phyloP scores from a whole-genome alignment of 1,140 invertebrate species.

The Pogonomyrmex barbatus region DNA sequence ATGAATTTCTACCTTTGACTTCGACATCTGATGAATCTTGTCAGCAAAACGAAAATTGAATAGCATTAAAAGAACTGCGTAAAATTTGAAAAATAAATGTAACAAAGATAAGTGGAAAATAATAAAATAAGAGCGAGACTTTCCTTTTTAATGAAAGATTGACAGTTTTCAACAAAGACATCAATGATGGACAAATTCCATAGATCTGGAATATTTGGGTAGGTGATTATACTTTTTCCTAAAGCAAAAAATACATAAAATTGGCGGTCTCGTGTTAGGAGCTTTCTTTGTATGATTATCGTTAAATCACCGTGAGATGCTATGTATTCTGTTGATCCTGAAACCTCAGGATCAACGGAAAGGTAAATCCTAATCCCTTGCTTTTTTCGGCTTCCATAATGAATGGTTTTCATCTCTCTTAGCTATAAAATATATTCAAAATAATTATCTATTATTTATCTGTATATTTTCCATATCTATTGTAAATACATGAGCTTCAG shows the following conservation, averaged over 20 bases:
- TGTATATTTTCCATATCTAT: no score
- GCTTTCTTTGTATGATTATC: slow-evolving; percentile 83
- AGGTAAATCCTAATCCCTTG: slow-evolving; percentile 67
- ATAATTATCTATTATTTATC: slow-evolving; percentile 15
- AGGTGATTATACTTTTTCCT: slow-evolving; percentile 76
- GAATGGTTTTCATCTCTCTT: background rate
- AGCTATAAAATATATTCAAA: background rate
- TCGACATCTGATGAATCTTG: no score
- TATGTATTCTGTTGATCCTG: slow-evolving; percentile 75
- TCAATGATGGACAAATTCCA: slow-evolving; percentile 19
- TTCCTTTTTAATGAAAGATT: slow-evolving; percentile 41
- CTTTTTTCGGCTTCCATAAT: background rate
- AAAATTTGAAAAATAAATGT: background rate
- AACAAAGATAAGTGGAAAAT: slow-evolving; percentile 44
- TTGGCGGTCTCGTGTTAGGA: slow-evolving; percentile 72
- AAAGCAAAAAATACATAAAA: slow-evolving; percentile 69
- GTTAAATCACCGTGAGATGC: slow-evolving; percentile 83
- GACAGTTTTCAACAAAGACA: slow-evolving; percentile 72
- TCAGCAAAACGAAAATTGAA: no score
- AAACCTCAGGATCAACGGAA: slow-evolving; percentile 1
- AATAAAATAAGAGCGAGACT: slow-evolving; percentile 74
- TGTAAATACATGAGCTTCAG: background rate
- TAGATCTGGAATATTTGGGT: slow-evolving; percentile 76
- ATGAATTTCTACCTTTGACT: no score
- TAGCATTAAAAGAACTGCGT: no score